Base-by-base conservation (phyloP, 2,113 vertebrate species). In the Blennius ocellaris region DNA sequence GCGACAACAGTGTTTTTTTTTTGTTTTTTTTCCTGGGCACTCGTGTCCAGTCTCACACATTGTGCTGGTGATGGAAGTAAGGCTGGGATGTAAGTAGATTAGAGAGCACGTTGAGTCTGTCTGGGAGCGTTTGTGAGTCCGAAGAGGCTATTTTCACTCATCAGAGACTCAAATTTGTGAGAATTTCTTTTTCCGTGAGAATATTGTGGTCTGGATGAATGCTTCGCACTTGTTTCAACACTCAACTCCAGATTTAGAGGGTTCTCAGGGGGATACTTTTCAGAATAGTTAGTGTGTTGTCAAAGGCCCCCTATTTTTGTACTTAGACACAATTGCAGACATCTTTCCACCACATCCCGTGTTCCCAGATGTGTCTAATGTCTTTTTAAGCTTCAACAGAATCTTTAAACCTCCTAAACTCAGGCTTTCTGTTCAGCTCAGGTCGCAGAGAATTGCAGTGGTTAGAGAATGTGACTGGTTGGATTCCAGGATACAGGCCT, bases 1-100 rank as follows among this genome's bases (percentile, higher is more conserved):
- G 72, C 17, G 36, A 61, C 68, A 40, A 50, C 63, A 72, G 48
- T 74, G 66, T 73, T 73, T 83, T 89, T 86, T 73, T 74, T 30
- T 30, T n/a, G n/a, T n/a, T 30, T 30, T 63, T 73, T 73, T 83
- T 89, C 85, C 75, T 74, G 59, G 47, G 80, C 54, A 12, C 45
- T 30, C 40, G 52, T 64, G 51, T 65, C 21, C 73, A 53, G 41
- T 56, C 67, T 73, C 56, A 43, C 59, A 69, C 70, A 62, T 71
- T 49, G 53, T 73, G 67, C 59, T 65, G 40, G 12, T 55, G 74
- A 73, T 76, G 48, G 58, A 69, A 41, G 37, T 30, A 14, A 43
- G 66, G 58, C 66, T 15, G 15, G 30, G 39, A 49, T 55, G 51
- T 73, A 64, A 65, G 50, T 38, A 80, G 41, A 76, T 80, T 68